A percentile compares a stretch with the other conserved stretches of the same genome.
Conservation (phyloP, 2,113 vertebrate genomes). For the Dipodomys merriami region DNA sequence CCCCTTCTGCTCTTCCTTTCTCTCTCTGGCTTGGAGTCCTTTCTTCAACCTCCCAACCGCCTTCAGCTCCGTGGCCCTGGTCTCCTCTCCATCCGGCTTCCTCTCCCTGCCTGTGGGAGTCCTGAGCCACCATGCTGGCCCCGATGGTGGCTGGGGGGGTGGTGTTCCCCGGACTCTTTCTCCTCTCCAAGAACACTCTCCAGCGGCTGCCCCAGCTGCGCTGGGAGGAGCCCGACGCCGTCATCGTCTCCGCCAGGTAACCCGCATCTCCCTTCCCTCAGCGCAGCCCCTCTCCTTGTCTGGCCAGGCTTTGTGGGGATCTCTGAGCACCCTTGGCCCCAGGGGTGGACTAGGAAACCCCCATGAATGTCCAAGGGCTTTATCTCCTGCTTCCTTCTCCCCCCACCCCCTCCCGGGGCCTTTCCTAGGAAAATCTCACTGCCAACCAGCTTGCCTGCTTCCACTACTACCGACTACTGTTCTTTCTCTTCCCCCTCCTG, state of each 20-base stretch:
- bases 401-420: not conserved
- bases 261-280: slow-evolving; percentile 40
- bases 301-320: not conserved
- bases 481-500: not conserved
- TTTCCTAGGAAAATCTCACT: slow-evolving; percentile 47
- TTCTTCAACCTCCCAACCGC: slow-evolving; percentile 44
- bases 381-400: not conserved
- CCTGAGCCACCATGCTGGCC: slow-evolving; percentile 86
- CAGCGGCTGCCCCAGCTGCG: slow-evolving; percentile 86
- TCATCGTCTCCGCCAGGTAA: slow-evolving; percentile 91
- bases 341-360: not conserved
- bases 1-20: slow-evolving; percentile 57
- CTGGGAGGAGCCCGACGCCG: slow-evolving; percentile 90
- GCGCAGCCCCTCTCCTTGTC: not conserved
- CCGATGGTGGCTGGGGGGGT: slow-evolving; percentile 89
- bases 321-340: not conserved
- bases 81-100: not conserved
- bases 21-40: slow-evolving; percentile 39
- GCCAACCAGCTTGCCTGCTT: slow-evolving; percentile 64
- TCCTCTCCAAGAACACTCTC: slow-evolving; percentile 87
- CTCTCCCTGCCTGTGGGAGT: slow-evolving; percentile 14
- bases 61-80: slow-evolving; percentile 36
- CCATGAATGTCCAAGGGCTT: not conserved
- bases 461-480: slow-evolving; percentile 50
- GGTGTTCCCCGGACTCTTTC: slow-evolving; percentile 93